Evolutionary conservation across 2,797 vertebrate species (phyloP).

Genomic region (Trachops cirrhosus): DNA sequence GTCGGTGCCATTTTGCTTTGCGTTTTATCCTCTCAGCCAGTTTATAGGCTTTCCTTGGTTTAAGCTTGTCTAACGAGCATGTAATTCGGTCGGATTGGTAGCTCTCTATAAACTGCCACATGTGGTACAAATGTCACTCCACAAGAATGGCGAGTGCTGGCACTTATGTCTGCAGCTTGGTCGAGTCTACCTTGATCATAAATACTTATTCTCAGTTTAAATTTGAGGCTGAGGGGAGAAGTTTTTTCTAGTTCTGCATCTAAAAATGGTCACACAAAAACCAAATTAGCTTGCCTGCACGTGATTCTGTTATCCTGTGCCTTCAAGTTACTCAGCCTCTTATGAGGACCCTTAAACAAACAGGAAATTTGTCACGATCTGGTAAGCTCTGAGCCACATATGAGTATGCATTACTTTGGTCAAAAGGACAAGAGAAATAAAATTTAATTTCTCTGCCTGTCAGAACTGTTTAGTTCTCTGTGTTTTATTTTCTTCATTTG

Average conservation of each 20-base stretch:
- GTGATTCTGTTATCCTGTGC: not conserved
- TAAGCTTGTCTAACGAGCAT: not conserved
- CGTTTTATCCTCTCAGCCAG: not conserved
- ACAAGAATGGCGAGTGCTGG: not conserved
- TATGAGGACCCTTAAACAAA: not conserved
- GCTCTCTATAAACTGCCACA: not conserved
- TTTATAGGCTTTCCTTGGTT: not conserved
- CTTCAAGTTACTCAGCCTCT: not conserved
- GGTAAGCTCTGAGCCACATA: not conserved
- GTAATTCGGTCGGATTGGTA: not conserved
- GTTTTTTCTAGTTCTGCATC: not conserved
- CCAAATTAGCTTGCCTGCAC: not conserved
- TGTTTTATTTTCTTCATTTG: conserved; percentile 14
- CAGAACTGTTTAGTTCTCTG: not conserved
- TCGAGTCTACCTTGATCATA: not conserved
- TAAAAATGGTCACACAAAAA: not conserved
- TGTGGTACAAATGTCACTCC: not conserved
- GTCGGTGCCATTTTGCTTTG: not conserved
- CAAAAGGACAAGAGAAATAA: not conserved
- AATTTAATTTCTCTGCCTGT: not conserved
- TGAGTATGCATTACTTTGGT: not conserved
- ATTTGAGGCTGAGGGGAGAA: not conserved
- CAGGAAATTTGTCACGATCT: not conserved
- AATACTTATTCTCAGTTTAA: not conserved
- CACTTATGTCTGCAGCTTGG: not conserved